Conservation (phyloP, 2,113 vertebrate genomes). For the Riparia riparia region DNA sequence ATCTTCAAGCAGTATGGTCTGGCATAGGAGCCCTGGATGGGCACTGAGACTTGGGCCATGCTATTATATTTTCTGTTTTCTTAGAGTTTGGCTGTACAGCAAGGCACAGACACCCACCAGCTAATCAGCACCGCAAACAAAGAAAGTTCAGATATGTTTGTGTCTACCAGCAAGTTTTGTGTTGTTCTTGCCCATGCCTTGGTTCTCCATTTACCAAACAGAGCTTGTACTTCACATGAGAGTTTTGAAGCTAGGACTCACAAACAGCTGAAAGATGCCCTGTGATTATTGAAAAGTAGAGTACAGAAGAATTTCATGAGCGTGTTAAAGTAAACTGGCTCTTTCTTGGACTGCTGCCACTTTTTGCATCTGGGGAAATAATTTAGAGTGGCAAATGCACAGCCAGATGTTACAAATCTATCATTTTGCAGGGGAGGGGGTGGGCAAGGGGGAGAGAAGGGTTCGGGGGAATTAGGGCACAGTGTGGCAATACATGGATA, state of each 20-base stretch:
- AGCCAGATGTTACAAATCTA: slow-evolving; percentile 42
- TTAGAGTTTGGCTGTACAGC: background rate
- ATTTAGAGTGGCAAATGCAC: slow-evolving; percentile 24
- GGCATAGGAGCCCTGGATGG: background rate
- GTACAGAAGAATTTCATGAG: background rate
- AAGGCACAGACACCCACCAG: background rate
- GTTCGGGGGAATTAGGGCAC: background rate
- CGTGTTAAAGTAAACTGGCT: slow-evolving; percentile 1
- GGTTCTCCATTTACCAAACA: background rate
- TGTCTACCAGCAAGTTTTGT: background rate
- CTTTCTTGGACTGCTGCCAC: slow-evolving; percentile 50
- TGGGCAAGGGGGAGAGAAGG: too few relatives aligned
- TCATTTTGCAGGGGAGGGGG: background rate
- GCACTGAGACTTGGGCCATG: background rate
- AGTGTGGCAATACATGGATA: background rate
- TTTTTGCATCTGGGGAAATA: slow-evolving; percentile 50
- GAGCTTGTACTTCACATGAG: background rate
- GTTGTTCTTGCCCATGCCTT: background rate
- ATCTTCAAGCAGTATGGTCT: background rate
- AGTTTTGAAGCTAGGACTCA: background rate
- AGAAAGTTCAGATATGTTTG: background rate
- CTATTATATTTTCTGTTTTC: background rate
- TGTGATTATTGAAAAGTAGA: background rate
- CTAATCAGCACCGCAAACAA: background rate
- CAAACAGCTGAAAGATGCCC: slow-evolving; percentile 14